A percentile compares a stretch with the other conserved stretches of the same genome.
Evolutionary conservation across 2,888 invertebrate species (phyloP).

Genomic region (Nomada hirtipes): DNA sequence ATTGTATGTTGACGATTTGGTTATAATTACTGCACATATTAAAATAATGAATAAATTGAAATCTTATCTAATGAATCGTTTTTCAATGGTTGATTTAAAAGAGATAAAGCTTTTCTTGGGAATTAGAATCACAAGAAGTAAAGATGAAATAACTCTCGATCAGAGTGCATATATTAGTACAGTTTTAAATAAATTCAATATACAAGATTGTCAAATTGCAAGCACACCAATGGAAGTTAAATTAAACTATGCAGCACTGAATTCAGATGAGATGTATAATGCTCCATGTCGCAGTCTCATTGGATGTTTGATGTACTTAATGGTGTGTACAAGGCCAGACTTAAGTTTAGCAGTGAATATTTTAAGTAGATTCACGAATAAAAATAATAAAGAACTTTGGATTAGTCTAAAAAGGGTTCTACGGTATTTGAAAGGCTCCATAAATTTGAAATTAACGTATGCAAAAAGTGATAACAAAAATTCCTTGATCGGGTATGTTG

Average conservation of each 20-base stretch:
- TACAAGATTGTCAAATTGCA: not conserved
- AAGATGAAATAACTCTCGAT: slow-evolving; percentile 1
- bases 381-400: slow-evolving; percentile 8
- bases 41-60: not conserved
- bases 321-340: not conserved
- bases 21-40: not conserved
- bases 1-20: not conserved
- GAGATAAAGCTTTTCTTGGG: not conserved
- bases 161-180: slow-evolving; percentile 1
- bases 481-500: slow-evolving; percentile 1
- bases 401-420: not conserved
- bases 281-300: not conserved
- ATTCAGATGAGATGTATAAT: slow-evolving; percentile 6
- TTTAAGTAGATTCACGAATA: slow-evolving; percentile 4
- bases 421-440: slow-evolving; percentile 4
- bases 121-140: slow-evolving; percentile 2
- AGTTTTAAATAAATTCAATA: slow-evolving; percentile 1
- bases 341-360: not conserved
- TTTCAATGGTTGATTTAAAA: slow-evolving; percentile 3
- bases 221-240: not conserved
- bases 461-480: not conserved
- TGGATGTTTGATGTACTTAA: not conserved
- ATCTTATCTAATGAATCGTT: slow-evolving; percentile 3
- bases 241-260: slow-evolving; percentile 2
- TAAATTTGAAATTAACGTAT: slow-evolving; percentile 6